Conservation (phyloP, 2,113 vertebrate species). For the Peromyscus californicus region DNA sequence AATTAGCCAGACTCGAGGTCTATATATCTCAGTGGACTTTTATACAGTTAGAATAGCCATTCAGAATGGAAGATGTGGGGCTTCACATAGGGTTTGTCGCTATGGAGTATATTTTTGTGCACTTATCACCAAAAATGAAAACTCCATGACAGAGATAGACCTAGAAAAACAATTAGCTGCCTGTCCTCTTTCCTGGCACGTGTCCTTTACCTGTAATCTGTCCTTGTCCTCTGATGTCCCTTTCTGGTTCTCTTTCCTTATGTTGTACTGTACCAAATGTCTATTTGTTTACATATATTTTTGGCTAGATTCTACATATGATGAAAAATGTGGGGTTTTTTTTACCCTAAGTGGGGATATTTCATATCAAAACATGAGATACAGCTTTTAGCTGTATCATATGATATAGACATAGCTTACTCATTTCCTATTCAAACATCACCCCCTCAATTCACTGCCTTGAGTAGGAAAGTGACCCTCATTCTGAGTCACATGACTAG, state of each 20-base stretch:
- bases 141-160: not conserved
- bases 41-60: no score
- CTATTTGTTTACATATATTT: not conserved
- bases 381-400: not conserved
- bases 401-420: not conserved
- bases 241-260: not conserved
- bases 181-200: not conserved
- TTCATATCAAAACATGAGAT: not conserved
- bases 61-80: no score
- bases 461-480: not conserved
- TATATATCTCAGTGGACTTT: not conserved
- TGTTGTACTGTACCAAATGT: not conserved
- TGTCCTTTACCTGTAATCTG: not conserved
- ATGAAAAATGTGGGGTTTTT: not conserved
- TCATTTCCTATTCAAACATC: constrained; percentile 2
- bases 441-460: not conserved
- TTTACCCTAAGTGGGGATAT: not conserved
- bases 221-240: not conserved
- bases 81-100: not conserved
- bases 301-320: not conserved
- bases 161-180: not conserved
- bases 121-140: not conserved
- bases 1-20: not conserved
- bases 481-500: not conserved
- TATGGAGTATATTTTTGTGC: not conserved